A percentile compares a stretch with the other conserved stretches of the same genome.
phyloP scores from a whole-genome alignment of 1,140 invertebrate species.

The Caenorhabditis brenneri region DNA sequence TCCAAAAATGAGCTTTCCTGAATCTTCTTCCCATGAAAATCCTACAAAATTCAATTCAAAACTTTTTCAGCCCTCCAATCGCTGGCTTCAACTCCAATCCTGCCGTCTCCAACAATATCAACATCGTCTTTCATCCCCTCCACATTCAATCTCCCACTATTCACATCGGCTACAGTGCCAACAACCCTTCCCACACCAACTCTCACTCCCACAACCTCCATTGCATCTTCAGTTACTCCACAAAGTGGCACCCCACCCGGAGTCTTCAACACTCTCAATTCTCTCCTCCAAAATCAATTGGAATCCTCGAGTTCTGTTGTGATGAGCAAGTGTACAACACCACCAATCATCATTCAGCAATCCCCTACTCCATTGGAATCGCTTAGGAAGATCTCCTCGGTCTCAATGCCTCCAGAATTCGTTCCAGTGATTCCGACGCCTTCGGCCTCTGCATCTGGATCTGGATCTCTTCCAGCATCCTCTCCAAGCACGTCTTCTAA shows the following conservation, averaged over 20 bases:
- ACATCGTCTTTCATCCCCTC: not conserved
- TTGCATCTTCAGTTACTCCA: not conserved
- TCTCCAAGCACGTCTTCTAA: slow-evolving; percentile 30
- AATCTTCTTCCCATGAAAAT: no score
- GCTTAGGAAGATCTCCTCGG: not conserved
- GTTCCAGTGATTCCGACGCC: not conserved
- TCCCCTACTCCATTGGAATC: not conserved
- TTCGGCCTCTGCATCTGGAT: not conserved
- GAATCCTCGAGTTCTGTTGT: not conserved
- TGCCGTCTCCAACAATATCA: not conserved
- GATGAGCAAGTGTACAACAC: slow-evolving; percentile 11
- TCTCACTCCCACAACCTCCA: not conserved
- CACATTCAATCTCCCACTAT: not conserved
- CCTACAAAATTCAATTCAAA: not conserved
- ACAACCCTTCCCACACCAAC: not conserved
- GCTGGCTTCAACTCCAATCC: not conserved
- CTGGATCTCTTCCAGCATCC: not conserved
- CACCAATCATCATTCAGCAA: not conserved
- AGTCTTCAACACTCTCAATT: not conserved
- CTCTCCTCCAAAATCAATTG: not conserved
- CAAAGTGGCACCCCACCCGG: not conserved
- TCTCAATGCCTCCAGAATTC: not conserved
- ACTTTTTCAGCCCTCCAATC: not conserved
- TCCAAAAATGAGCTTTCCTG: no score
- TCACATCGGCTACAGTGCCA: not conserved